Conservation (phyloP, 2,888 invertebrate species). For the Dasysyrphus albostriatus region DNA sequence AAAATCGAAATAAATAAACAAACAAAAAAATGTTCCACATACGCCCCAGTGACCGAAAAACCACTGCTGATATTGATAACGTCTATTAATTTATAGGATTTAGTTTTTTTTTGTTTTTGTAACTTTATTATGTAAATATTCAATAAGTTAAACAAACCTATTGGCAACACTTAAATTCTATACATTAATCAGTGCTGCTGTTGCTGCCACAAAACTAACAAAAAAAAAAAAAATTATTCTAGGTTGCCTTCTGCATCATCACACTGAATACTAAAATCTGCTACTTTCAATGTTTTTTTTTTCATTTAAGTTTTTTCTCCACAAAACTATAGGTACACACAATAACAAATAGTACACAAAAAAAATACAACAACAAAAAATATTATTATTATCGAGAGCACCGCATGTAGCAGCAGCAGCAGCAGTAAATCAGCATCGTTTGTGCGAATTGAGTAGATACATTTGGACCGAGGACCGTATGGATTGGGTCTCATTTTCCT, state of each 20-base stretch:
- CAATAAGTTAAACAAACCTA: neutral
- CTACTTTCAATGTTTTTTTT: conserved; percentile 17
- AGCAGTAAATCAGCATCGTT: conserved; percentile 35
- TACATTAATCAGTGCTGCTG: conserved; percentile 14
- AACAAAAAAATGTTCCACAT: neutral
- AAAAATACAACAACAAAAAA: neutral
- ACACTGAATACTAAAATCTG: conserved; percentile 13
- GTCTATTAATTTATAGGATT: no score
- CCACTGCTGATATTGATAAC: no score
- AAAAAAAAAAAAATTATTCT: conserved; percentile 28
- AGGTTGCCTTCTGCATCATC: conserved; percentile 56
- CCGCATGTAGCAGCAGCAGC: conserved; percentile 6
- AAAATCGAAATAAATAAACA: neutral
- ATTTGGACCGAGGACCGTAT: conserved; percentile 55
- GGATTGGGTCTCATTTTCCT: conserved; percentile 27
- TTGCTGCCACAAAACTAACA: neutral
- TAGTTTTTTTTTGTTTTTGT: neutral
- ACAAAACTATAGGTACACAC: conserved; percentile 32
- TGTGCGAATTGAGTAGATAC: conserved; percentile 49
- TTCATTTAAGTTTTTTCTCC: conserved; percentile 30
- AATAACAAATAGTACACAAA: neutral
- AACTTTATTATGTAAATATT: neutral
- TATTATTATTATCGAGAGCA: conserved; percentile 52
- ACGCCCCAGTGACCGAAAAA: conserved; percentile 7
- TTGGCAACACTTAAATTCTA: conserved; percentile 14